Percentiles rank a stretch among this genome's conserved stretches.
Conservation (phyloP, 92 coral and sea anemone genomes). For the Epizoanthus scotinus region DNA sequence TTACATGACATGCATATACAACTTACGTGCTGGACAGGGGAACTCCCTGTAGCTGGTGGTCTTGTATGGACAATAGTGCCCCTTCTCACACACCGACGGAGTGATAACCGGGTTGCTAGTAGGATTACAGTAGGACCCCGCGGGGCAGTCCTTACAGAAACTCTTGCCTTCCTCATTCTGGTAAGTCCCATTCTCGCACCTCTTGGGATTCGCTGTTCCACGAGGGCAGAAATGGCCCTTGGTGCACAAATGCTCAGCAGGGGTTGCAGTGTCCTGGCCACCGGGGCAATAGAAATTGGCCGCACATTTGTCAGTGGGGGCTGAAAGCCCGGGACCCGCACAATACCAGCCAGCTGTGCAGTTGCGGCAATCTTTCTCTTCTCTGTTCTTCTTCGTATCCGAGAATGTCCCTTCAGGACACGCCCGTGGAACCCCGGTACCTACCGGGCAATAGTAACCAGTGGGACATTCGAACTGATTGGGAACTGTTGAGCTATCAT, state of each 20-base stretch:
- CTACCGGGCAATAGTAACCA: conserved; percentile 89
- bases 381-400: conserved; percentile 54
- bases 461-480: conserved; percentile 84
- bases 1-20: not conserved
- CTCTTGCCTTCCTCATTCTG: not conserved
- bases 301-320: conserved; percentile 74
- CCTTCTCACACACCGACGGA: conserved; percentile 79
- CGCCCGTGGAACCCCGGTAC: conserved; percentile 84
- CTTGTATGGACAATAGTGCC: conserved; percentile 81
- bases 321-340: conserved; percentile 80
- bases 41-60: conserved; percentile 78
- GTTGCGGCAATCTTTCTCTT: conserved; percentile 61
- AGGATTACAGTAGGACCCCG: conserved; percentile 86
- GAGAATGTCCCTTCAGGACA: conserved; percentile 96
- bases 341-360: conserved; percentile 85
- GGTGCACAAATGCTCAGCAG: conserved; percentile 70
- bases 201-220: conserved; percentile 71
- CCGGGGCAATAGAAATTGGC: conserved; percentile 89
- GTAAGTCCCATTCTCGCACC: conserved; percentile 77
- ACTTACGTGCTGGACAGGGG: conserved; percentile 96
- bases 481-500: conserved; percentile 90
- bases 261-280: conserved; percentile 84
- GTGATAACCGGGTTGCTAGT: conserved; percentile 79
- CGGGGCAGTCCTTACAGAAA: conserved; percentile 56
- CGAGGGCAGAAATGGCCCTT: conserved; percentile 83